phyloP scores from a whole-genome alignment of 2,797 vertebrate genomes.

The Notoglanidium macrostoma region DNA sequence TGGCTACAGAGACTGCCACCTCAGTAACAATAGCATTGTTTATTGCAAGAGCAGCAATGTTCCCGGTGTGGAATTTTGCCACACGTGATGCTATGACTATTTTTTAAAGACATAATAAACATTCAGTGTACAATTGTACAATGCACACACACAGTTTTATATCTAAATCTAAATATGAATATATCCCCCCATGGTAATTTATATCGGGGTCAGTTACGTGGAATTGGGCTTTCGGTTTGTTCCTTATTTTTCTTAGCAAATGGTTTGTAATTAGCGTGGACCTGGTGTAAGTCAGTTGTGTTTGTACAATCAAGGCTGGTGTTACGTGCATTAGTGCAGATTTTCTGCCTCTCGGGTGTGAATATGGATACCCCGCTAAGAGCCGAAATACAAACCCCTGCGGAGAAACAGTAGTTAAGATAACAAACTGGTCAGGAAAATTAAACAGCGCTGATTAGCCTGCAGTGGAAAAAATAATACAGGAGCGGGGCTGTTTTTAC shows the following conservation, averaged over 20 bases:
- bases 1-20: conserved; percentile 96
- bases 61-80: conserved; percentile 95
- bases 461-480: conserved; percentile 59
- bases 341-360: conserved; percentile 62
- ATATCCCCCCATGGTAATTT: conserved; percentile 93
- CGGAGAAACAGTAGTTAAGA: conserved; percentile 65
- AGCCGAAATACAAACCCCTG: conserved; percentile 58
- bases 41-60: conserved; percentile 97
- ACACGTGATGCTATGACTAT: conserved; percentile 83
- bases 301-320: conserved; percentile 78
- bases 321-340: conserved; percentile 60
- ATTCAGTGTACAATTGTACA: conserved; percentile 76
- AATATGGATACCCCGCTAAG: conserved; percentile 72
- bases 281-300: conserved; percentile 81
- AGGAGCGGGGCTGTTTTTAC: conserved; percentile 51
- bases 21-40: conserved; percentile 94
- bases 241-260: conserved; percentile 91
- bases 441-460: conserved; percentile 72
- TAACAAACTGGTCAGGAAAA: conserved; percentile 67
- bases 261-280: conserved; percentile 94
- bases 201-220: conserved; percentile 91
- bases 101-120: conserved; percentile 45
- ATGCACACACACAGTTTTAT: conserved; percentile 30
- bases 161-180: conserved; percentile 19
- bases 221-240: conserved; percentile 94